These are phyloP conservation scores for Ruditapes philippinarum DNA, from an alignment of 1,140 invertebrate genomes.

Conservation along the genomic window DNA sequence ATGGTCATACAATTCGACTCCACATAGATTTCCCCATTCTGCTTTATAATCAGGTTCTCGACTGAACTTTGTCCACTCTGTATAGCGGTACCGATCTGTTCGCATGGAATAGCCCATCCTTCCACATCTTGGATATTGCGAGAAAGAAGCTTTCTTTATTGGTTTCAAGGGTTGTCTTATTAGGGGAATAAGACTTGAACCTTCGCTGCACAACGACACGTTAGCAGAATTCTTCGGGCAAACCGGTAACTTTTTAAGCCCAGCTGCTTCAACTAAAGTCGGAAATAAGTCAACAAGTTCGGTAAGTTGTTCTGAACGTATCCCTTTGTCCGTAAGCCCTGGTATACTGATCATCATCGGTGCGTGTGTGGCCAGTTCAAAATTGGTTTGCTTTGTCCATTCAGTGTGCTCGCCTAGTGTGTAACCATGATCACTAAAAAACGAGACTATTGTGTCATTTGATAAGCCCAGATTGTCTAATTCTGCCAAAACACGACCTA, in stretches of 20 bases:
- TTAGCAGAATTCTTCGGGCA: conserved; percentile 86
- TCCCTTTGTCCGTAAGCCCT: conserved; percentile 58
- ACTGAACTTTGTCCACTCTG: not conserved
- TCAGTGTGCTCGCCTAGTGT: conserved; percentile 73
- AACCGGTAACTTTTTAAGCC: conserved; percentile 87
- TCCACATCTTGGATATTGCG: conserved; percentile 94
- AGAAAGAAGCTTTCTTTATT: conserved; percentile 88
- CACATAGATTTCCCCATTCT: conserved; percentile 90
- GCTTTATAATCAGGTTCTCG: conserved; percentile 87
- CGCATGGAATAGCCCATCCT: conserved; percentile 92
- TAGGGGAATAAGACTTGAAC: conserved; percentile 89
- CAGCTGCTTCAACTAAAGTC: conserved; percentile 92
- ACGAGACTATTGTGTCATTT: conserved; percentile 73
- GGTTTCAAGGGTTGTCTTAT: conserved; percentile 47
- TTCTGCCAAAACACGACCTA: conserved; percentile 68
- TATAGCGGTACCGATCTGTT: conserved; percentile 48
- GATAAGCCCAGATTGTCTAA: conserved; percentile 69
- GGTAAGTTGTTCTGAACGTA: conserved; percentile 85
- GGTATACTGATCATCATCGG: conserved; percentile 74
- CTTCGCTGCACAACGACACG: conserved; percentile 90
- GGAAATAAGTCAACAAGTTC: conserved; percentile 95
- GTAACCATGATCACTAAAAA: conserved; percentile 76
- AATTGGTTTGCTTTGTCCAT: conserved; percentile 76
- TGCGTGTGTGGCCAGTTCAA: conserved; percentile 72
- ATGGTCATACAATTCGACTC: conserved; percentile 89